Percentiles rank a stretch among this genome's conserved stretches.
Evolutionary conservation across 2,888 invertebrate species (phyloP).

Genomic region (Coelopa pilipes): DNA sequence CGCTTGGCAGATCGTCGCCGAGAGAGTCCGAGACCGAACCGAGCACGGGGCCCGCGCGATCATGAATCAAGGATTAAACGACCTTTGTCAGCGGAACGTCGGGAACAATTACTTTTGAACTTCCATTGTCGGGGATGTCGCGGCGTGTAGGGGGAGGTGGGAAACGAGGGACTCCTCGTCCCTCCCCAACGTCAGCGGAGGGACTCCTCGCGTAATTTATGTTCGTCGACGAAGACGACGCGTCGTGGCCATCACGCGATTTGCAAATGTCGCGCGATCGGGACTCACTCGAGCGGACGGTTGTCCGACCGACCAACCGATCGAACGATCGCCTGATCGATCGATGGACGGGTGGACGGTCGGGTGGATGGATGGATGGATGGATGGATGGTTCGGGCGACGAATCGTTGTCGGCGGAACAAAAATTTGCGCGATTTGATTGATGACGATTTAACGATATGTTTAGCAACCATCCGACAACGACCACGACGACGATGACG

Average conservation of each 20-base stretch:
- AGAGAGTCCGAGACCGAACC: neutral
- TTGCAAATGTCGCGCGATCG: constrained; percentile 20
- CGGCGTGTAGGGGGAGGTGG: neutral
- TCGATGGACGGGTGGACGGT: neutral
- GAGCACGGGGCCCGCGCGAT: constrained; percentile 45
- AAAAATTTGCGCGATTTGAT: constrained; percentile 53
- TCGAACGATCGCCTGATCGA: constrained; percentile 4
- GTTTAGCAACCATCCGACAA: constrained; percentile 57
- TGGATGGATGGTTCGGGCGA: too few relatives aligned
- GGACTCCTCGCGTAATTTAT: constrained; percentile 1
- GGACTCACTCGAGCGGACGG: neutral
- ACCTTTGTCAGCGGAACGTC: constrained; percentile 57
- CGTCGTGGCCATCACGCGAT: constrained; percentile 3
- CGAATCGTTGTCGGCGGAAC: neutral
- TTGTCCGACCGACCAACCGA: neutral
- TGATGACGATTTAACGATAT: constrained; percentile 65
- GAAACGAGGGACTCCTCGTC: neutral
- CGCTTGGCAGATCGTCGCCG: too few relatives aligned
- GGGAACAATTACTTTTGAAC: constrained; percentile 59
- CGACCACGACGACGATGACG: too few relatives aligned
- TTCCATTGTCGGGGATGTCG: constrained; percentile 20
- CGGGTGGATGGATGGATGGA: neutral
- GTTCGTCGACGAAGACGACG: neutral
- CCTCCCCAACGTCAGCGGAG: neutral
- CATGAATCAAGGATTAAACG: constrained; percentile 44